A percentile compares a stretch with the other conserved stretches of the same genome.
These are phyloP conservation scores for Synchiropus splendidus DNA, from an alignment of 2,113 vertebrate species.

Conservation along the genomic window DNA sequence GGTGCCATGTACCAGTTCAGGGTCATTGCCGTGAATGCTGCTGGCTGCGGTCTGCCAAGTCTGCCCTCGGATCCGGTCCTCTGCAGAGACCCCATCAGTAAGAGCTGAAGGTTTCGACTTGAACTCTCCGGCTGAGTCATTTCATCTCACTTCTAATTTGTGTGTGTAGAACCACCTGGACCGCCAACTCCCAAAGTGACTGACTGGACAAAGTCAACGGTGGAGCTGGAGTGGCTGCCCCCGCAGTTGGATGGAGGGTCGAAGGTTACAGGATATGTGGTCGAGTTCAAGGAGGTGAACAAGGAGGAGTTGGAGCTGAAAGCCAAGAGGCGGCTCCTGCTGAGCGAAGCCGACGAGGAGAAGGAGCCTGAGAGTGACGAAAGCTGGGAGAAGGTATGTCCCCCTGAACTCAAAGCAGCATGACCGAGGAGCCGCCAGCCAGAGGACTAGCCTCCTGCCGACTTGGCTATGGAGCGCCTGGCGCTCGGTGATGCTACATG, in stretches of 20 bases:
- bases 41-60: constrained; percentile 87
- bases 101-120: constrained; percentile 17
- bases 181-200: constrained; percentile 89
- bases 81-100: constrained; percentile 90
- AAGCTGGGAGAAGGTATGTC: constrained; percentile 78
- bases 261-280: constrained; percentile 89
- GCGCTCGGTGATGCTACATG: too few relatives aligned
- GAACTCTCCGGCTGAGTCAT: too few relatives aligned
- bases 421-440: too few relatives aligned
- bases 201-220: constrained; percentile 92
- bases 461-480: neutral
- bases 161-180: constrained; percentile 79
- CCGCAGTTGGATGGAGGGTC: constrained; percentile 88
- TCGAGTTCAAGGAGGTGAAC: constrained; percentile 87
- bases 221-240: constrained; percentile 90
- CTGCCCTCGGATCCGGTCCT: constrained; percentile 82
- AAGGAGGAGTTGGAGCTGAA: constrained; percentile 68
- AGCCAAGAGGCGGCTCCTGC: constrained; percentile 44
- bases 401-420: neutral
- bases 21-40: constrained; percentile 85
- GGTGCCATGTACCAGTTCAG: constrained; percentile 90
- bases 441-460: too few relatives aligned
- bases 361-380: constrained; percentile 48
- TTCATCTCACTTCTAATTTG: too few relatives aligned
- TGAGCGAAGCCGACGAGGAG: constrained; percentile 37